phyloP scores from a whole-genome alignment of 2,888 invertebrate genomes.

The Chrysotoxum bicinctum region DNA sequence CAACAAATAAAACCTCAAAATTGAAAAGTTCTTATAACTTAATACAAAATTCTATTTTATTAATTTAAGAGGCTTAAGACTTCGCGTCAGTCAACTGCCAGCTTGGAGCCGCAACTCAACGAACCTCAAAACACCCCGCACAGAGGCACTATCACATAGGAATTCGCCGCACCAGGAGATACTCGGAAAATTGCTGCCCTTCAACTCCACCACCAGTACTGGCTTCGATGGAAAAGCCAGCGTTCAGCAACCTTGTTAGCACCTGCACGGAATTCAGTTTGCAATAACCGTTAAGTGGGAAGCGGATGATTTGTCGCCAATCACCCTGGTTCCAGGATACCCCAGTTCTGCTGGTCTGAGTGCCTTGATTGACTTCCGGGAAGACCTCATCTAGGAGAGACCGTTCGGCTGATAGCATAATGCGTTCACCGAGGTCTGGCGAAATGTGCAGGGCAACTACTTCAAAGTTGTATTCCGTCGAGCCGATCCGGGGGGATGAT shows the following conservation, averaged over 20 bases:
- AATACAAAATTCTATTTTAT: slow-evolving; percentile 36
- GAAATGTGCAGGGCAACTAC: slow-evolving; percentile 91
- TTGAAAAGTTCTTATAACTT: slow-evolving; percentile 27
- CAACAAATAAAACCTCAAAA: slow-evolving; percentile 44
- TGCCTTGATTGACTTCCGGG: slow-evolving; percentile 89
- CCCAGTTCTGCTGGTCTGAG: slow-evolving; percentile 89
- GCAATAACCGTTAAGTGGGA: slow-evolving; percentile 93
- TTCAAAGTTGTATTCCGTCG: slow-evolving; percentile 84
- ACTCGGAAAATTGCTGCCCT: slow-evolving; percentile 94
- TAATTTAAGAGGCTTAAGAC: slow-evolving; percentile 15
- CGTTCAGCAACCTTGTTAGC: slow-evolving; percentile 90
- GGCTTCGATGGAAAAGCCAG: slow-evolving; percentile 90
- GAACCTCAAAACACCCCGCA: slow-evolving; percentile 49
- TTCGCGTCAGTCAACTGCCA: neutral
- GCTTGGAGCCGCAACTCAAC: slow-evolving; percentile 43
- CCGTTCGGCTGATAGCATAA: slow-evolving; percentile 91
- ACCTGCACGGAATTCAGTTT: slow-evolving; percentile 94
- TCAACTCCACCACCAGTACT: slow-evolving; percentile 94
- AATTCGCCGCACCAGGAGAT: slow-evolving; percentile 87
- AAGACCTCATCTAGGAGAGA: slow-evolving; percentile 89
- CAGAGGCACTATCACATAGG: slow-evolving; percentile 80
- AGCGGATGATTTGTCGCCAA: slow-evolving; percentile 91
- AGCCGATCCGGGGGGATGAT: slow-evolving; percentile 77
- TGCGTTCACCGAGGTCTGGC: slow-evolving; percentile 90
- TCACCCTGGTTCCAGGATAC: slow-evolving; percentile 92